Conservation (phyloP, 2,797 vertebrate species). For the Ptychobarbus kaznakovi region DNA sequence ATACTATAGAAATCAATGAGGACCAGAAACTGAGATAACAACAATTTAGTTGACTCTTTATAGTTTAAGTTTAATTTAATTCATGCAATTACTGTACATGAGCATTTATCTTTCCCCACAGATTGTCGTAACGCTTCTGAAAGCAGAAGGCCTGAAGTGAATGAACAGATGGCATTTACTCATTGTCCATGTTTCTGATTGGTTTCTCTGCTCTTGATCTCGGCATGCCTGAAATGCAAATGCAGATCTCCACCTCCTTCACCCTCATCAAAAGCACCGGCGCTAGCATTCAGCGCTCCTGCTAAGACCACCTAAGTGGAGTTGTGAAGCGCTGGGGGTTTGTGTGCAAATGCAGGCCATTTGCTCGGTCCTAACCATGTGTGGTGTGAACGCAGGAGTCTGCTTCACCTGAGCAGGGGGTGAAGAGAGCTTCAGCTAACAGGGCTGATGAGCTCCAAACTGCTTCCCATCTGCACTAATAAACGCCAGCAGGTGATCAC, state of each 20-base stretch:
- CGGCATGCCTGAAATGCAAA: constrained; percentile 34
- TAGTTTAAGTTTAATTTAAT: neutral
- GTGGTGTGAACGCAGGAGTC: constrained; percentile 30
- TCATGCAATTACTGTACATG: neutral
- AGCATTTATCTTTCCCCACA: neutral
- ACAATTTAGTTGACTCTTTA: neutral
- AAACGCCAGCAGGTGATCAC: constrained; percentile 47
- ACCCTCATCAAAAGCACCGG: constrained; percentile 16
- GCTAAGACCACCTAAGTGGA: constrained; percentile 51
- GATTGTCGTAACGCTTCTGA: neutral
- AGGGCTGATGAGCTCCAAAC: constrained; percentile 65
- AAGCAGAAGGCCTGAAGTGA: neutral
- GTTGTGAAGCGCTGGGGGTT: neutral
- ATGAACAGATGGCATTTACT: constrained; percentile 31
- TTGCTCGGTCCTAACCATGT: constrained; percentile 45
- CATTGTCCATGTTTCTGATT: neutral
- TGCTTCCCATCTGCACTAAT: constrained; percentile 60
- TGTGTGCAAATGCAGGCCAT: constrained; percentile 48
- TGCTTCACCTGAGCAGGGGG: constrained; percentile 58
- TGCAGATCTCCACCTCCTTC: constrained; percentile 37
- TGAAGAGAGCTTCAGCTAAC: constrained; percentile 59
- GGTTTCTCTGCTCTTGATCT: constrained; percentile 11
- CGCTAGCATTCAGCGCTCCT: constrained; percentile 29
- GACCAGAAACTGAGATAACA: neutral
- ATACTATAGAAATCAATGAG: neutral